Evolutionary conservation across 1,140 invertebrate genomes (phyloP).

Genomic region (Leptinotarsa texana): DNA sequence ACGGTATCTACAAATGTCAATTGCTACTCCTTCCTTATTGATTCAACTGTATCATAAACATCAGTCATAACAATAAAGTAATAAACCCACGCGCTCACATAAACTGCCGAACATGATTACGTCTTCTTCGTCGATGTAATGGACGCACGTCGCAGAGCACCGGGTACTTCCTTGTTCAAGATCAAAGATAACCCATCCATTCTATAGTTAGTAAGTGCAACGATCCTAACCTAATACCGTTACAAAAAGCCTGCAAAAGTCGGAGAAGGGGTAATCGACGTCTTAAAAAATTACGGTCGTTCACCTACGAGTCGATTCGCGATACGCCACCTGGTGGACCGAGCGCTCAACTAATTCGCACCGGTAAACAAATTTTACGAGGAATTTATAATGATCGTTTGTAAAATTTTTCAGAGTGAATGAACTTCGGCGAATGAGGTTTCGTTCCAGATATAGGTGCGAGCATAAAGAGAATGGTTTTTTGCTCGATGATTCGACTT

Average conservation of each 20-base stretch:
- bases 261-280: slow-evolving; percentile 17
- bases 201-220: slow-evolving; percentile 28
- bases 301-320: slow-evolving; percentile 17
- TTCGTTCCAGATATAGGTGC: slow-evolving; percentile 9
- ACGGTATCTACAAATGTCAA: slow-evolving; percentile 4
- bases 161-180: slow-evolving; percentile 19
- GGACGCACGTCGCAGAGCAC: not conserved
- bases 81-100: slow-evolving; percentile 5
- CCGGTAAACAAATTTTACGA: slow-evolving; percentile 27
- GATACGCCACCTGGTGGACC: slow-evolving; percentile 24
- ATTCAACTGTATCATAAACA: slow-evolving; percentile 16
- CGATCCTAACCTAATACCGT: slow-evolving; percentile 28
- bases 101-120: not conserved
- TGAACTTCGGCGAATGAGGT: slow-evolving; percentile 24
- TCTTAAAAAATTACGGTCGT: slow-evolving; percentile 30
- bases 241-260: slow-evolving; percentile 18
- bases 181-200: slow-evolving; percentile 24
- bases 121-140: not conserved
- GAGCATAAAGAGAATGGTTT: not conserved
- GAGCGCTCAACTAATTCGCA: slow-evolving; percentile 17
- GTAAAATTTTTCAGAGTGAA: slow-evolving; percentile 26
- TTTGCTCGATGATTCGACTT: not conserved
- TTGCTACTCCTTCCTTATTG: slow-evolving; percentile 10
- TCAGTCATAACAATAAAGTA: slow-evolving; percentile 14
- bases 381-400: slow-evolving; percentile 26